A percentile compares a stretch with the other conserved stretches of the same genome.
These are phyloP conservation scores for Jaculus jaculus DNA, from an alignment of 2,113 vertebrate genomes.

Conservation along the genomic window DNA sequence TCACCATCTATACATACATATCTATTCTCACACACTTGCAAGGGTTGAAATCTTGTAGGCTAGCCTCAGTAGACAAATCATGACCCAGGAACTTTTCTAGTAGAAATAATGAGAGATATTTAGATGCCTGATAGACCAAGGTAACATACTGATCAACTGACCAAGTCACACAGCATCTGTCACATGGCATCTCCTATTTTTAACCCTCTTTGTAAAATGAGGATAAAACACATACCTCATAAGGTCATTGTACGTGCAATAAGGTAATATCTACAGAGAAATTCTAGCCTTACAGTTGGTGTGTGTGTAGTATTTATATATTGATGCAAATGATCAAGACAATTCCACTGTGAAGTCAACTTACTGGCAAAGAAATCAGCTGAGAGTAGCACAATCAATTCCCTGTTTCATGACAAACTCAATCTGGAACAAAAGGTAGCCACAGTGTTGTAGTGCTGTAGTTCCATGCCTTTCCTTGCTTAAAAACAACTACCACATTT, in stretches of 20 bases:
- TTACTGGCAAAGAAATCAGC: background rate
- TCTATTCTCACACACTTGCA: background rate
- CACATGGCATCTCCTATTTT: background rate
- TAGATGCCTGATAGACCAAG: background rate
- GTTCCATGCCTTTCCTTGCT: background rate
- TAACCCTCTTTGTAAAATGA: background rate
- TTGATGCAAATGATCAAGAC: background rate
- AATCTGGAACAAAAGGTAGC: background rate
- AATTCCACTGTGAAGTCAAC: background rate
- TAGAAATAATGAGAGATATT: background rate
- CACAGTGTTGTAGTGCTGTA: background rate
- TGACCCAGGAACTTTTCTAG: background rate
- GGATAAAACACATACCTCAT: background rate
- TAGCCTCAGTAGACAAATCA: background rate
- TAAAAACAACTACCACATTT: slow-evolving; percentile 6
- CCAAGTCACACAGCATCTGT: background rate
- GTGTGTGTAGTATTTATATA: background rate
- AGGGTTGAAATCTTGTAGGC: background rate
- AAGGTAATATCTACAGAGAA: background rate
- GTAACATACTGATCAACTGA: background rate
- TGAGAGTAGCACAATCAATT: background rate
- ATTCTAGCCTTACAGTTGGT: background rate
- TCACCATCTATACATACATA: background rate
- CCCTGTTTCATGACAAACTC: background rate
- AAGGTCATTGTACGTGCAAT: background rate